phyloP scores from a whole-genome alignment of 2,797 vertebrate genomes.

The Rhadinocentrus ornatus region DNA sequence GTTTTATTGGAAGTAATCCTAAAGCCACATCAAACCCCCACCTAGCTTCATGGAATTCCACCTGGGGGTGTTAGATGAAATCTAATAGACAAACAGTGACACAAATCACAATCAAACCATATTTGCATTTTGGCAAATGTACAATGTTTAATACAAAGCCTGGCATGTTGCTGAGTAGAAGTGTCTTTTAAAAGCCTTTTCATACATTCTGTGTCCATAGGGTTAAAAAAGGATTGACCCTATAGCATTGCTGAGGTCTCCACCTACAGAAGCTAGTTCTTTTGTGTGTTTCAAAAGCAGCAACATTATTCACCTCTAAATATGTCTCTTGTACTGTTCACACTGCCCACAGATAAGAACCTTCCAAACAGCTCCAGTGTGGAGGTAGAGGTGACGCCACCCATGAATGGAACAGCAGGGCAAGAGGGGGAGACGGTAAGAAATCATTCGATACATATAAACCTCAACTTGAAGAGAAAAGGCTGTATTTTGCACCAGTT shows the following conservation, averaged over 20 bases:
- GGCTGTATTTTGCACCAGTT: not conserved
- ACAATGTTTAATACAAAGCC: not conserved
- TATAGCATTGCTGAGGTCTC: not conserved
- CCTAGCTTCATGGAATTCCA: not conserved
- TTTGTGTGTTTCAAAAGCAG: not conserved
- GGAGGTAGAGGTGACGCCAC: constrained; percentile 94
- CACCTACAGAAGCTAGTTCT: not conserved
- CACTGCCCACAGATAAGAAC: constrained; percentile 87
- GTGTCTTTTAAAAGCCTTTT: not conserved
- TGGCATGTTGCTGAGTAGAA: not conserved
- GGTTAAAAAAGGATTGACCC: not conserved
- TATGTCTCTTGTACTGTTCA: not conserved
- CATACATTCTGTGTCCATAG: not conserved
- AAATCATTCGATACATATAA: not conserved
- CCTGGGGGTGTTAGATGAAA: not conserved
- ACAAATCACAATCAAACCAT: not conserved
- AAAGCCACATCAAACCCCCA: no score
- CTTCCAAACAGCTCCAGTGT: constrained; percentile 92
- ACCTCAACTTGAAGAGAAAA: not conserved
- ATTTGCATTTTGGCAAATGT: not conserved
- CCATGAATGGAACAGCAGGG: constrained; percentile 91
- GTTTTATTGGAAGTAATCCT: not conserved
- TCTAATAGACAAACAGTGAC: not conserved
- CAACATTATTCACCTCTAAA: not conserved
- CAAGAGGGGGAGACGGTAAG: constrained; percentile 88